These are phyloP conservation scores for Drosophila leonis DNA, from an alignment of 2,888 invertebrate genomes.

Conservation along the genomic window DNA sequence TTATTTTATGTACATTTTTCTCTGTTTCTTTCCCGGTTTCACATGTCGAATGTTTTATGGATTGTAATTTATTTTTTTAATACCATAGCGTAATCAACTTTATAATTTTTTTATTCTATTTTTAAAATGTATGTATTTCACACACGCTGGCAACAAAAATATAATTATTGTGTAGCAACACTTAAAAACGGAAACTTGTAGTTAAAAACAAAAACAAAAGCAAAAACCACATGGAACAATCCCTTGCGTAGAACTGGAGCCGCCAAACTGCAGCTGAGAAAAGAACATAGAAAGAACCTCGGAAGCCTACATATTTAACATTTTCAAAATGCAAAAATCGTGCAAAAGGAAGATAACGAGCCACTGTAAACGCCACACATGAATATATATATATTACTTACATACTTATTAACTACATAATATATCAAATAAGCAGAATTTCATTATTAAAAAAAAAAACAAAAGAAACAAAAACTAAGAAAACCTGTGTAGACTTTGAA, in stretches of 20 bases:
- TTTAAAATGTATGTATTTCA: conserved; percentile 77
- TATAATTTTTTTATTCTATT: conserved; percentile 75
- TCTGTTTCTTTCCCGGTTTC: conserved; percentile 69
- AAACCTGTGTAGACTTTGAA: conserved; percentile 69
- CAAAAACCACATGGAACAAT: conserved; percentile 17
- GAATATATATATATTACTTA: conserved; percentile 74
- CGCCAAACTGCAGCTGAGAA: conserved; percentile 23
- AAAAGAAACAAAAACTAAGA: conserved; percentile 46
- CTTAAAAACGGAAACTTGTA: conserved; percentile 76
- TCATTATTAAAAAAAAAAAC: conserved; percentile 70
- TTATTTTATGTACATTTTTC: conserved; percentile 24
- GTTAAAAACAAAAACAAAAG: conserved; percentile 28
- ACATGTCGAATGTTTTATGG: conserved; percentile 38
- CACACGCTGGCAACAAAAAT: conserved; percentile 71
- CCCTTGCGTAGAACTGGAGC: conserved; percentile 24
- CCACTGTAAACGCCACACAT: conserved; percentile 62
- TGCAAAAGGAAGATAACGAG: conserved; percentile 30
- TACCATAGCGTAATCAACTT: conserved; percentile 83
- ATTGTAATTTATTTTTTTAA: conserved; percentile 29
- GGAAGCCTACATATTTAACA: conserved; percentile 41
- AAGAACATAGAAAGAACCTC: conserved; percentile 5
- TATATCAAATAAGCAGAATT: conserved; percentile 68
- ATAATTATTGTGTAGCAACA: conserved; percentile 71
- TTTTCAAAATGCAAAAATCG: conserved; percentile 52
- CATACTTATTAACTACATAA: conserved; percentile 74